Conservation (phyloP, 2,888 invertebrate genomes). For the Rhyacophila evoluta region DNA sequence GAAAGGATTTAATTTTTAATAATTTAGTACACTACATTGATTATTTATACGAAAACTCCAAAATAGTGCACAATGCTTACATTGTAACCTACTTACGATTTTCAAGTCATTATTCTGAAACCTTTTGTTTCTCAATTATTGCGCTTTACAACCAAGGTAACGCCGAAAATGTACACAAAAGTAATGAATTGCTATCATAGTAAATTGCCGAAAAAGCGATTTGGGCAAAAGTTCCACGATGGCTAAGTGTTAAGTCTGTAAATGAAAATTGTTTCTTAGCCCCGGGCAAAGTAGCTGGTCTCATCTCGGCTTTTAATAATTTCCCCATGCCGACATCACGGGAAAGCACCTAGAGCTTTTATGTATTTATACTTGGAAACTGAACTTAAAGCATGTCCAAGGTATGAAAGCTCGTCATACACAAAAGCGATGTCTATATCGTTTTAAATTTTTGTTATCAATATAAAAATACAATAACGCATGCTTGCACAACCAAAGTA, state of each 20-base stretch:
- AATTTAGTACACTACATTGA: too few species aligned
- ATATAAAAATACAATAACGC: neutral
- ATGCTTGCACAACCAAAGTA: too few species aligned
- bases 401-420: neutral
- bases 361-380: neutral
- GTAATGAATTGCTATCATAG: neutral
- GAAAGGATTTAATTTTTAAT: too few species aligned
- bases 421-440: neutral
- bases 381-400: neutral
- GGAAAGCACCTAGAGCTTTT: neutral
- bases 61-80: too few species aligned
- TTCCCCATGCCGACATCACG: conserved; percentile 25
- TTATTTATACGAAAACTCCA: too few species aligned
- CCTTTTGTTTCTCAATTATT: neutral
- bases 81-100: too few species aligned
- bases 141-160: neutral
- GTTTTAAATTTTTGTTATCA: neutral
- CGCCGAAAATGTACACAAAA: neutral
- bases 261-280: conserved; percentile 45
- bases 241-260: conserved; percentile 29
- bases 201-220: neutral
- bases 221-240: neutral
- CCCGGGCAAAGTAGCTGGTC: conserved; percentile 37
- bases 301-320: conserved; percentile 43
- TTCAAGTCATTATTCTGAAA: neutral